Evolutionary conservation across 2,888 invertebrate species (phyloP).

Genomic region (Caenorhabditis sp.): DNA sequence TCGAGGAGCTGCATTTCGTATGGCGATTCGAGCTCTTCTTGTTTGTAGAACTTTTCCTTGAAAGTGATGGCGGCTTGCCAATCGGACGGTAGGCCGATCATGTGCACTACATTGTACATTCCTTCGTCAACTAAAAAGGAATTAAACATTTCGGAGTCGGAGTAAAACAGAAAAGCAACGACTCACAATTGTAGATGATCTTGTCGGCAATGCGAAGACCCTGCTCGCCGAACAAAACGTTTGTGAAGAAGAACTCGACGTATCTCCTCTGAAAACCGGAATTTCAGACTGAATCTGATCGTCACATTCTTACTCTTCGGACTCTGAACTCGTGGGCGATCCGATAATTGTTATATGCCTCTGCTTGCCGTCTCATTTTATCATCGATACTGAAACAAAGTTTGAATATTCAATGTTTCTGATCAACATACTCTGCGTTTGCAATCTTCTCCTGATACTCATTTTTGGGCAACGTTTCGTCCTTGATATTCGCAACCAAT

Average conservation of each 20-base stretch:
- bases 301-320: conserved; percentile 10
- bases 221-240: conserved; percentile 35
- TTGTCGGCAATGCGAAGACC: conserved; percentile 50
- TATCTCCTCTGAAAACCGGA: conserved; percentile 40
- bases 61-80: conserved; percentile 20
- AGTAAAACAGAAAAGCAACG: no score
- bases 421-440: background rate
- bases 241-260: conserved; percentile 39
- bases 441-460: conserved; percentile 4
- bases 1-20: conserved; percentile 26
- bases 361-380: conserved; percentile 20
- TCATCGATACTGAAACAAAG: conserved; percentile 16
- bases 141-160: no score
- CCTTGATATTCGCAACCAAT: conserved; percentile 5
- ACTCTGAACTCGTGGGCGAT: conserved; percentile 6
- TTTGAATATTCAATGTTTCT: background rate
- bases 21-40: conserved; percentile 4
- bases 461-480: background rate
- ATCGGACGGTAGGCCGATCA: background rate
- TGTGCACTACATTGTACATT: conserved; percentile 19
- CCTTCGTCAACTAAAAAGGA: conserved; percentile 5
- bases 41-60: conserved; percentile 18
- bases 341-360: background rate
- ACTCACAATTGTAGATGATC: conserved; percentile 28
- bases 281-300: background rate